A percentile compares a stretch with the other conserved stretches of the same genome.
phyloP scores from a whole-genome alignment of 2,113 vertebrate species.

The Nematolebias whitei region DNA sequence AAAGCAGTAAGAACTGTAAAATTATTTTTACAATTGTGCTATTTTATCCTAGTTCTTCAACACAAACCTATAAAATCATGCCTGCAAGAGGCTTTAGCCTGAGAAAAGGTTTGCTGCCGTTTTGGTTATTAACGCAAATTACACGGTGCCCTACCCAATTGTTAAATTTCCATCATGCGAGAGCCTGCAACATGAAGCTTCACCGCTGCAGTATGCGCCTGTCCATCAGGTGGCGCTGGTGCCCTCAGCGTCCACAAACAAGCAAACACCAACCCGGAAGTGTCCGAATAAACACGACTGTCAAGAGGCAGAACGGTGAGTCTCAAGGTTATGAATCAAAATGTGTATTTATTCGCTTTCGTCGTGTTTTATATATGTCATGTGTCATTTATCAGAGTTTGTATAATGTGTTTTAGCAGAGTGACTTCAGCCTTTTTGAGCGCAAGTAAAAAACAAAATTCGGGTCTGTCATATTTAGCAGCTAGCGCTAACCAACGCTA shows the following conservation, averaged over 20 bases:
- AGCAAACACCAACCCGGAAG: neutral
- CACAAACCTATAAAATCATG: no score
- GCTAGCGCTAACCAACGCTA: neutral
- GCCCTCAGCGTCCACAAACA: no score
- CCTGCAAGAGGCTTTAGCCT: no score
- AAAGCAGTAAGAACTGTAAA: no score
- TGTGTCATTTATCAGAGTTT: neutral
- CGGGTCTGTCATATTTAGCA: no score
- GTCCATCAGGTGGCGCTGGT: slow-evolving; percentile 31
- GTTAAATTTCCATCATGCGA: no score
- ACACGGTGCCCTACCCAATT: no score
- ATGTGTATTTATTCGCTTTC: rapidly evolving
- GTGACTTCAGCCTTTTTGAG: neutral
- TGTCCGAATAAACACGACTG: neutral
- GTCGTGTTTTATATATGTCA: neutral
- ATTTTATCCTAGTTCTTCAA: no score
- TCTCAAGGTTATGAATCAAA: slow-evolving; percentile 49
- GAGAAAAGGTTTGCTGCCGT: no score
- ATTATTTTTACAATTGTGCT: no score
- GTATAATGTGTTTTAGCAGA: neutral
- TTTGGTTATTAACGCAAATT: neutral
- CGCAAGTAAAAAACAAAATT: no score
- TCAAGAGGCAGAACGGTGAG: slow-evolving; percentile 40
- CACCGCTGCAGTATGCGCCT: neutral
- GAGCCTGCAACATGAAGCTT: no score